Base-by-base conservation (phyloP, 2,113 vertebrate species). In the Eulemur macaco region DNA sequence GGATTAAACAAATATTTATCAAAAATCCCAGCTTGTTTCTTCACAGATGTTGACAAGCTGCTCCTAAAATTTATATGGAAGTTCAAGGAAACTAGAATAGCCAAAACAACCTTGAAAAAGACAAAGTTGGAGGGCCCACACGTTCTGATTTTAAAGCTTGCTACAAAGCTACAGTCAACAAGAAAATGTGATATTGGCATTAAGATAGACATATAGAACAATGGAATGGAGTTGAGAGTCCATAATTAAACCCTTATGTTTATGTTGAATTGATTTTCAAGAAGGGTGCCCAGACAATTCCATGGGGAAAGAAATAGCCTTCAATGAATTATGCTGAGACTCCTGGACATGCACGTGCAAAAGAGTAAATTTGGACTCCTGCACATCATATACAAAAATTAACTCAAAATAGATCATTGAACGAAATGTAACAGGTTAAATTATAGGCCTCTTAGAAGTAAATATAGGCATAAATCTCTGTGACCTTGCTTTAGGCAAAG, bases 181-280 rank as follows among this genome's bases (percentile, higher is more conserved):
- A 78, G 39, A 60, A 56, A 86, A 63, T 81, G 14, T 68, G 27
- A 39, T 78, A 29, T 14, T 50, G 5, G 31, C 9, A 50, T 64
- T 50, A 34, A 13, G 27, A 39, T n/a, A 60, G 27, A 54, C 25
- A 29, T 17, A 42, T 13, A 37, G 74, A 73, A 81, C 5, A 64
- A 29, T 25, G 23, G 37, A 63, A 64, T 95, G 20, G 31, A 37
- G 37, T 34, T 86, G 45, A 77, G 42, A 80, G 29, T 42, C 6
- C 23, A 10, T 37, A 87, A 64, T 25, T 73, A 81, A 50, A 63
- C 23, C 6, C 37, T 39, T 71, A 86, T 1, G 18, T 23, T 54
- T 71, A 86, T 14, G 37, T 47, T 87, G 31, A 81, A 74, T 81
- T 95, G 56, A 92, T 74, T 87, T 95, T 42, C 29, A 42, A 82